phyloP scores from a whole-genome alignment of 2,888 invertebrate species.

The Anarsia innoxiella region DNA sequence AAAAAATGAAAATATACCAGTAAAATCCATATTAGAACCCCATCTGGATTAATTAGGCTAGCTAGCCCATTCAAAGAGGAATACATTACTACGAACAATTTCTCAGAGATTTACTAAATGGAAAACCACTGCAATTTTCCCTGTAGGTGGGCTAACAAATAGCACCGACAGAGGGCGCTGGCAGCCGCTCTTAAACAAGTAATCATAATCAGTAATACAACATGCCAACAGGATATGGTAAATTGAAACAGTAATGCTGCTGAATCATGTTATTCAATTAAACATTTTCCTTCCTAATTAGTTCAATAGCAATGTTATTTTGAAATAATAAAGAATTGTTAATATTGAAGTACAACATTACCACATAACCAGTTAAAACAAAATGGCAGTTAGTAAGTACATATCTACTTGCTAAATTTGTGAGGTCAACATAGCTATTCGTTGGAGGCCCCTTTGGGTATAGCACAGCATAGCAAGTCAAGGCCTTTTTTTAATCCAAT shows the following conservation, averaged over 20 bases:
- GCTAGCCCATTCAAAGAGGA: no score
- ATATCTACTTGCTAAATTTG: constrained; percentile 17
- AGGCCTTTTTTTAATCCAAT: constrained; percentile 12
- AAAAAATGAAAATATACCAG: no score
- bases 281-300: constrained; percentile 12
- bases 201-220: constrained; percentile 4
- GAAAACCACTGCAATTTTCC: constrained; percentile 11
- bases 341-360: no score
- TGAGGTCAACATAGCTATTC: constrained; percentile 28
- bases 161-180: constrained; percentile 22
- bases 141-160: constrained; percentile 7
- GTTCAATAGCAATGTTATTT: not conserved
- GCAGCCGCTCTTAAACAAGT: constrained; percentile 7
- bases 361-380: not conserved
- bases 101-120: no score
- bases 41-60: no score
- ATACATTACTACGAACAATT: no score
- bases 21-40: no score
- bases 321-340: no score
- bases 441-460: constrained; percentile 33
- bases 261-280: constrained; percentile 4
- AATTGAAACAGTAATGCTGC: constrained; percentile 5
- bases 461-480: constrained; percentile 18
- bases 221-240: constrained; percentile 10
- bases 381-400: constrained; percentile 6